These are phyloP conservation scores for Thalassoma bifasciatum DNA, from an alignment of 2,113 vertebrate species.

Conservation along the genomic window DNA sequence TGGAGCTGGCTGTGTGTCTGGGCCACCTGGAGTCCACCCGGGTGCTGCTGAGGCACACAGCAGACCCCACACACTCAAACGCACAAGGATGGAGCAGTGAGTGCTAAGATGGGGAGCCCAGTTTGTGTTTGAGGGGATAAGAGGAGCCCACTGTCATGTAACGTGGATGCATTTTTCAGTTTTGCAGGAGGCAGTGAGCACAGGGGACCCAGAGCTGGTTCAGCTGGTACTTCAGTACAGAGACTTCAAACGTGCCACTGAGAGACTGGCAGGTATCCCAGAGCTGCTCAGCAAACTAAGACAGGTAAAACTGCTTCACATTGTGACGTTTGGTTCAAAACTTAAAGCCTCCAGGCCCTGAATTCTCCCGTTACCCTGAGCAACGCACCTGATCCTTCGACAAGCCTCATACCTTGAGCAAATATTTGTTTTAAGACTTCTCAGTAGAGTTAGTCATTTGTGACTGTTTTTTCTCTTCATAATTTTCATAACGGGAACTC, in stretches of 20 bases:
- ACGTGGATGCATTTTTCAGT: constrained; percentile 79
- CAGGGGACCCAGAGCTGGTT: constrained; percentile 94
- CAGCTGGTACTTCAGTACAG: constrained; percentile 95
- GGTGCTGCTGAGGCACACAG: constrained; percentile 90
- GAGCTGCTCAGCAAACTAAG: constrained; percentile 93
- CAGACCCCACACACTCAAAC: constrained; percentile 89
- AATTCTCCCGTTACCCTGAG: neutral
- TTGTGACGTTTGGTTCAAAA: neutral
- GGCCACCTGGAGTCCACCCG: constrained; percentile 92
- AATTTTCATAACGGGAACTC: neutral
- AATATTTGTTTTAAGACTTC: neutral
- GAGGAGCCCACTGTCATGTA: neutral
- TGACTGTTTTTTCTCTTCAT: no score
- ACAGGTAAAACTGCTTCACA: constrained; percentile 79
- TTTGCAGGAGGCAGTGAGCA: constrained; percentile 96
- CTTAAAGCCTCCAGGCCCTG: neutral
- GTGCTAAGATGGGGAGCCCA: neutral
- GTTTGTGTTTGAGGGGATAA: neutral
- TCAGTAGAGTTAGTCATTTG: neutral
- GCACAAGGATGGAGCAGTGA: constrained; percentile 92
- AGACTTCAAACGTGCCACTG: constrained; percentile 91
- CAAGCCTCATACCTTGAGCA: neutral
- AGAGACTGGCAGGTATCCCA: constrained; percentile 92
- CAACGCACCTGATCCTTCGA: neutral
- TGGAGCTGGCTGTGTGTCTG: constrained; percentile 93